Conservation (phyloP, 2,888 invertebrate species). For the Camptogramma bilineatum region DNA sequence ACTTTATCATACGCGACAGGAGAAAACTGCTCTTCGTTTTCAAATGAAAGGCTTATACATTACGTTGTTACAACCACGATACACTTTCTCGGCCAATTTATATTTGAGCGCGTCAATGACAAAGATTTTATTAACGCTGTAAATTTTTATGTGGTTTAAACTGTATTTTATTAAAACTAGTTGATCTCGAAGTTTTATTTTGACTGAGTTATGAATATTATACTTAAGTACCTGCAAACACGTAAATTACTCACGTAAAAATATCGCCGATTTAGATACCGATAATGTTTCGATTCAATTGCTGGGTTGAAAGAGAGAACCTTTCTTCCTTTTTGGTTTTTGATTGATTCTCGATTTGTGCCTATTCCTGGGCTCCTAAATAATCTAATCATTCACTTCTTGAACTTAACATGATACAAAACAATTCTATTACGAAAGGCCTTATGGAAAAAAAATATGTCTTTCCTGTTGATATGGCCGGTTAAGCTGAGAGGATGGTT, state of each 20-base stretch:
- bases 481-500: too few species aligned
- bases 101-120: slow-evolving; percentile 60
- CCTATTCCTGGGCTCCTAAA: too few species aligned
- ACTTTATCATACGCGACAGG: slow-evolving; percentile 75
- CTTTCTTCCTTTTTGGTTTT: too few species aligned
- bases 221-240: too few species aligned
- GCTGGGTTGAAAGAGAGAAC: too few species aligned
- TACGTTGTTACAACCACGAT: slow-evolving; percentile 59
- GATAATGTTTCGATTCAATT: too few species aligned
- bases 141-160: slow-evolving; percentile 6
- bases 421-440: too few species aligned
- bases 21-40: slow-evolving; percentile 73
- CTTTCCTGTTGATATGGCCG: too few species aligned
- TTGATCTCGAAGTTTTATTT: neutral
- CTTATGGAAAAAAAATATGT: too few species aligned
- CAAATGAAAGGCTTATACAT: slow-evolving; percentile 74
- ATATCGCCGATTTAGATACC: too few species aligned
- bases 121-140: slow-evolving; percentile 41
- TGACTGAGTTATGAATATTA: neutral
- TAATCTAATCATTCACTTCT: neutral
- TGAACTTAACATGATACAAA: neutral
- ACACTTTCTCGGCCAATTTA: slow-evolving; percentile 67
- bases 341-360: too few species aligned
- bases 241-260: too few species aligned
- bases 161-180: slow-evolving; percentile 9